These are phyloP conservation scores for Eunapius fragilis DNA, from an alignment of 37 sponge, comb jelly and placozoan species.

Conservation along the genomic window DNA sequence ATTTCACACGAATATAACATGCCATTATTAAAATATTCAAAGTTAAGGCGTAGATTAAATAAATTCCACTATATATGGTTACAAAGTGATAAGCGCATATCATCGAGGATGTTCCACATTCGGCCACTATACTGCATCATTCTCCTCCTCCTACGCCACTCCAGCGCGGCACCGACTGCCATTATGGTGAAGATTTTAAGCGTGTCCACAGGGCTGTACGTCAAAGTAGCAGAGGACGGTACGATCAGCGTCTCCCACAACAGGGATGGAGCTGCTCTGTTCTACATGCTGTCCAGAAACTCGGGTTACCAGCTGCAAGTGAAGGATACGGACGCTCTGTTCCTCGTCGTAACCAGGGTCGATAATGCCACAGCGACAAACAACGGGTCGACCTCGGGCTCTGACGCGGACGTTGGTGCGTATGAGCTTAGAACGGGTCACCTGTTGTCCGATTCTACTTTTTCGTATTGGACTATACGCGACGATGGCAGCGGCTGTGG, in stretches of 20 bases:
- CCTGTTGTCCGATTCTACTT: not conserved
- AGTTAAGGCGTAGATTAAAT: too few relatives aligned
- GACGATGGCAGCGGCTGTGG: not conserved
- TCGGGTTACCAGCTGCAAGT: not conserved
- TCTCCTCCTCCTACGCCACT: not conserved
- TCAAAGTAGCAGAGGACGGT: not conserved
- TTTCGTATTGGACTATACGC: not conserved
- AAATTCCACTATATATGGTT: too few relatives aligned
- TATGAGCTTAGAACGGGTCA: not conserved
- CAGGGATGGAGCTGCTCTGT: not conserved
- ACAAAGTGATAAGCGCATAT: too few relatives aligned
- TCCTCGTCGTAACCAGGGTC: not conserved
- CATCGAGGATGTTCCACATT: not conserved
- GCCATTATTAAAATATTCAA: too few relatives aligned
- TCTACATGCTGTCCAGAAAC: not conserved
- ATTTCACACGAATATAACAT: too few relatives aligned
- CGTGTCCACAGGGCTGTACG: not conserved
- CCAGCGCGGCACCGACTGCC: not conserved
- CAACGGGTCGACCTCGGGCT: not conserved
- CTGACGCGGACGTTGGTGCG: not conserved
- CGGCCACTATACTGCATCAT: not conserved
- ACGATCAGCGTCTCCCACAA: not conserved
- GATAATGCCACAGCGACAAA: not conserved
- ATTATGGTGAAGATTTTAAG: not conserved
- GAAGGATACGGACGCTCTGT: not conserved